phyloP scores from a whole-genome alignment of 2,888 invertebrate species.

The Caenorhabditis auriculariae region DNA sequence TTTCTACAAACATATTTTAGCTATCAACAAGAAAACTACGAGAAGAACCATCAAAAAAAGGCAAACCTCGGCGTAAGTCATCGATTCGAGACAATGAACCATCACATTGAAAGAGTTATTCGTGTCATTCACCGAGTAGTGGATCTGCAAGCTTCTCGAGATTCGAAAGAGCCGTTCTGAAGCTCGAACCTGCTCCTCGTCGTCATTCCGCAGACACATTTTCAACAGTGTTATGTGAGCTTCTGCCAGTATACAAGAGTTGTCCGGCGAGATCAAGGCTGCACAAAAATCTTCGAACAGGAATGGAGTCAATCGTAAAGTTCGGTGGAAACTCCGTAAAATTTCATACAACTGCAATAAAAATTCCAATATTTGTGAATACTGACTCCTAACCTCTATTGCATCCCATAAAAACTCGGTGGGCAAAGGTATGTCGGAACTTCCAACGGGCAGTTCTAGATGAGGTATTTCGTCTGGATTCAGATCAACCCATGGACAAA shows the following conservation, averaged over 20 bases:
- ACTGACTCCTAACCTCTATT: slow-evolving; percentile 23
- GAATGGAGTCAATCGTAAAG: slow-evolving; percentile 87
- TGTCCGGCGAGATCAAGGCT: slow-evolving; percentile 84
- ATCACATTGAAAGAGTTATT: slow-evolving; percentile 94
- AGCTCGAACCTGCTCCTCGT: slow-evolving; percentile 75
- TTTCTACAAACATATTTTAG: no score
- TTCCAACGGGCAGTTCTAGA: slow-evolving; percentile 39
- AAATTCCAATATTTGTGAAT: background rate
- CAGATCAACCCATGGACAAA: slow-evolving; percentile 49
- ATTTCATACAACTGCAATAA: slow-evolving; percentile 82
- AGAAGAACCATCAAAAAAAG: slow-evolving; percentile 8
- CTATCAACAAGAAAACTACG: no score
- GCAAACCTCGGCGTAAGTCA: slow-evolving; percentile 90
- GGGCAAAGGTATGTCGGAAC: slow-evolving; percentile 34
- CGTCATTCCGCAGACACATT: slow-evolving; percentile 83
- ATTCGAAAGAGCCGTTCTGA: background rate
- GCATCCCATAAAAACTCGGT: slow-evolving; percentile 27
- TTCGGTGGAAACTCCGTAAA: slow-evolving; percentile 80
- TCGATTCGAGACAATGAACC: slow-evolving; percentile 85
- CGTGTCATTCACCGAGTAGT: slow-evolving; percentile 76
- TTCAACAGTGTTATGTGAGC: slow-evolving; percentile 90
- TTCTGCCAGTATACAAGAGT: slow-evolving; percentile 81
- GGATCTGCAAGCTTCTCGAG: slow-evolving; percentile 5
- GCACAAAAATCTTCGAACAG: slow-evolving; percentile 96
- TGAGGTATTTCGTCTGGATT: slow-evolving; percentile 37